phyloP scores from a whole-genome alignment of 2,888 invertebrate species.

The Leptopterna dolabrata region DNA sequence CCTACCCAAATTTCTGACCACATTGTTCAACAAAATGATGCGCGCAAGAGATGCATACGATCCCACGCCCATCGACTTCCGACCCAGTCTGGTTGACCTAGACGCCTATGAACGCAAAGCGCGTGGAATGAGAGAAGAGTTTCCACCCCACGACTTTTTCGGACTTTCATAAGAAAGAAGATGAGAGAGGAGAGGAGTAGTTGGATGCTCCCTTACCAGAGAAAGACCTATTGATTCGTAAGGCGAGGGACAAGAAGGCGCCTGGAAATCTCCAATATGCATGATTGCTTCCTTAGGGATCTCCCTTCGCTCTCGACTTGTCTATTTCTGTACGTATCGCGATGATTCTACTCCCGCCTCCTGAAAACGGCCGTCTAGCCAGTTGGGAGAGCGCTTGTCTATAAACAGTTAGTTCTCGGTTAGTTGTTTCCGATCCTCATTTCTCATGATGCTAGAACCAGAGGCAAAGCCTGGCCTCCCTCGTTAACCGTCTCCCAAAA shows the following conservation, averaged over 20 bases:
- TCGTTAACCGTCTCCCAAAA: too few species aligned
- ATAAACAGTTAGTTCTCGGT: background rate
- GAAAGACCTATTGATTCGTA: conserved; percentile 52
- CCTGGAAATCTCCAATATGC: conserved; percentile 51
- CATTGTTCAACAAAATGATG: too few species aligned
- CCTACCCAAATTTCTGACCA: too few species aligned
- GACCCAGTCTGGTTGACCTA: background rate
- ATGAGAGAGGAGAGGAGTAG: background rate
- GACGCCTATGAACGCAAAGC: background rate
- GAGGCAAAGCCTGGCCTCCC: too few species aligned
- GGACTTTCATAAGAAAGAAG: conserved; percentile 9
- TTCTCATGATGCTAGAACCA: too few species aligned
- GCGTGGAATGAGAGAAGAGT: background rate
- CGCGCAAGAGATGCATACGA: too few species aligned
- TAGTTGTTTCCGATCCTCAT: too few species aligned
- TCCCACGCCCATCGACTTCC: background rate
- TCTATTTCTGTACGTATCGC: conserved; percentile 14
- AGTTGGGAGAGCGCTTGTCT: background rate
- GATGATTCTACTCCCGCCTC: background rate
- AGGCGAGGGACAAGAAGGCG: conserved; percentile 51
- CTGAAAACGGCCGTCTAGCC: background rate
- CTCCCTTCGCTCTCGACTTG: conserved; percentile 7
- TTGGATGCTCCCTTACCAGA: background rate
- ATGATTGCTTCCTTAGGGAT: conserved; percentile 34
- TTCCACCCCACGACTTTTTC: background rate